Evolutionary conservation across 2,113 vertebrate species (phyloP).

Genomic region (Macroglossus sobrinus): DNA sequence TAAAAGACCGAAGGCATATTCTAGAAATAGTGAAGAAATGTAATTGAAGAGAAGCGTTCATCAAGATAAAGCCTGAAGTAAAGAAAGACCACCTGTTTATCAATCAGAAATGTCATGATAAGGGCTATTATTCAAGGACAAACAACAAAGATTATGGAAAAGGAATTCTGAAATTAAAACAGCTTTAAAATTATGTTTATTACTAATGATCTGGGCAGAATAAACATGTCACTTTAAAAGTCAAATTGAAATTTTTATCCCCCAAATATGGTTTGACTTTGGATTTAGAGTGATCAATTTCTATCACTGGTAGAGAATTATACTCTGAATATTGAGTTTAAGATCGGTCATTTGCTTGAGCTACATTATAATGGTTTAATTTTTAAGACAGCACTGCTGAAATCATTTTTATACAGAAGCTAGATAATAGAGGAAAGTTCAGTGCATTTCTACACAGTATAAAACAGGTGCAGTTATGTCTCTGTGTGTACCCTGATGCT

Average conservation of each 20-base stretch:
- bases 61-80: background rate
- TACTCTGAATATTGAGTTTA: background rate
- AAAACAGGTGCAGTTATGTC: background rate
- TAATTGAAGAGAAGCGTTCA: background rate
- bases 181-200: background rate
- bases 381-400: background rate
- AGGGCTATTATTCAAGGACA: background rate
- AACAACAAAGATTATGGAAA: background rate
- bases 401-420: background rate
- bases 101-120: background rate
- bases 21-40: background rate
- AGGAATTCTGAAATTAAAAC: background rate
- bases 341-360: conserved; percentile 20
- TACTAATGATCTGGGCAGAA: background rate
- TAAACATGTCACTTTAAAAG: background rate
- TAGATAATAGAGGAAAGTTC: background rate
- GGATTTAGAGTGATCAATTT: background rate
- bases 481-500: background rate
- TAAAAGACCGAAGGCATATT: background rate
- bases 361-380: conserved; percentile 50
- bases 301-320: background rate
- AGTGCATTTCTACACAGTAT: conserved; percentile 38
- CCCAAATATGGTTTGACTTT: background rate
- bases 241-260: background rate
- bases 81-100: background rate